These are phyloP conservation scores for Menura novaehollandiae DNA, from an alignment of 2,113 vertebrate genomes.

Conservation along the genomic window DNA sequence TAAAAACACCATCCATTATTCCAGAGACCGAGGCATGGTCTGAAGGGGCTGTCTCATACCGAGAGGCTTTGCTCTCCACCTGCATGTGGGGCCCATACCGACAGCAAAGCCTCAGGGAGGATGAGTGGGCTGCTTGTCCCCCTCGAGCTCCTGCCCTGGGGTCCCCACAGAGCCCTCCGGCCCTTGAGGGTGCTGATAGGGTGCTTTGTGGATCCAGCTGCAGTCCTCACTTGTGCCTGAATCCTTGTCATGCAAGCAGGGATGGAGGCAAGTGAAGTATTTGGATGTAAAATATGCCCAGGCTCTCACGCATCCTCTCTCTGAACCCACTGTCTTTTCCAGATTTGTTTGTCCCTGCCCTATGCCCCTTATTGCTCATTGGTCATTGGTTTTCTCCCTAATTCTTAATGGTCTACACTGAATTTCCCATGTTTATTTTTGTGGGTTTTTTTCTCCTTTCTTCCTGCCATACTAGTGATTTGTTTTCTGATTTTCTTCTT, in stretches of 20 bases:
- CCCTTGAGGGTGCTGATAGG: neutral
- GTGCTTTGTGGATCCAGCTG: neutral
- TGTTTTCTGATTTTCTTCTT: neutral
- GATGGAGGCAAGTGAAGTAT: neutral
- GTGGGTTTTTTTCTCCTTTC: neutral
- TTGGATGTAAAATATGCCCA: neutral
- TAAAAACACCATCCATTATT: slow-evolving; percentile 34
- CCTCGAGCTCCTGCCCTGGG: neutral
- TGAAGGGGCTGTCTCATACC: neutral
- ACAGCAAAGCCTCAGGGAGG: neutral
- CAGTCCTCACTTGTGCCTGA: neutral
- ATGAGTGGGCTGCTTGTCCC: rapidly evolving
- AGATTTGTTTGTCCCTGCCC: neutral
- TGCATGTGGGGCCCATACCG: rapidly evolving
- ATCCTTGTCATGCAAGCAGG: neutral
- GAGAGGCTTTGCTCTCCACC: neutral
- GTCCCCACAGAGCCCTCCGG: neutral
- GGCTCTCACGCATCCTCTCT: neutral
- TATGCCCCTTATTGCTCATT: neutral
- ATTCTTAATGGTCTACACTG: neutral
- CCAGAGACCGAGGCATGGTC: neutral
- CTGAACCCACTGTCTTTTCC: neutral
- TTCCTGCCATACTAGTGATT: rapidly evolving
- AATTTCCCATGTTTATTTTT: neutral
- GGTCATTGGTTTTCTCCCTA: neutral